Evolutionary conservation across 35 echinoderm and acorn worm species (phyloP).

Genomic region (Ptychodera flava): DNA sequence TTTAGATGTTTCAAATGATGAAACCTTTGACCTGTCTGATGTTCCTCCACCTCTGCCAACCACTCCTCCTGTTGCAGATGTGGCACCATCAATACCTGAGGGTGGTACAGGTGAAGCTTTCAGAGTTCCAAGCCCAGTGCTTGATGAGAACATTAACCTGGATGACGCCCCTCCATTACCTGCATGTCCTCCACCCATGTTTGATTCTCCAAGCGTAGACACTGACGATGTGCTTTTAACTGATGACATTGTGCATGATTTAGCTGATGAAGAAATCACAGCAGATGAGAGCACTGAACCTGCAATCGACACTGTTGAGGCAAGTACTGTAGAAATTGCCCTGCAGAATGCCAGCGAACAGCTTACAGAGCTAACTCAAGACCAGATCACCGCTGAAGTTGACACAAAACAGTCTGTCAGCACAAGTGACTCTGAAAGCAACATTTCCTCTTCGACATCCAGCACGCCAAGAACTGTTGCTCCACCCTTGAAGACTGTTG

Average conservation of each 20-base stretch:
- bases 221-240: neutral
- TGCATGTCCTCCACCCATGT: neutral
- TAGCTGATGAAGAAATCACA: too few relatives aligned
- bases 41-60: constrained; percentile 41
- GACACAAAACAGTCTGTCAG: neutral
- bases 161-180: constrained; percentile 60
- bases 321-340: neutral
- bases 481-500: neutral
- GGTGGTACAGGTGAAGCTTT: neutral
- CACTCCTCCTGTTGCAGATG: neutral
- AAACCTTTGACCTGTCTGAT: neutral
- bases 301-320: too few relatives aligned
- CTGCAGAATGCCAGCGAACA: neutral
- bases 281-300: too few relatives aligned
- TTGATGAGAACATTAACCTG: too few relatives aligned
- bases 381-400: neutral
- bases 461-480: neutral
- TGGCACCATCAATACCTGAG: neutral
- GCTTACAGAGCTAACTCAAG: neutral
- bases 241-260: neutral
- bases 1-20: neutral
- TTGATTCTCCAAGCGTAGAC: neutral
- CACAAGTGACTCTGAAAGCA: neutral
- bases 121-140: neutral
- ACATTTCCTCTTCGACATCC: neutral